Evolutionary conservation across 2,888 invertebrate genomes (phyloP).

Genomic region (Xestia sexstrigata): DNA sequence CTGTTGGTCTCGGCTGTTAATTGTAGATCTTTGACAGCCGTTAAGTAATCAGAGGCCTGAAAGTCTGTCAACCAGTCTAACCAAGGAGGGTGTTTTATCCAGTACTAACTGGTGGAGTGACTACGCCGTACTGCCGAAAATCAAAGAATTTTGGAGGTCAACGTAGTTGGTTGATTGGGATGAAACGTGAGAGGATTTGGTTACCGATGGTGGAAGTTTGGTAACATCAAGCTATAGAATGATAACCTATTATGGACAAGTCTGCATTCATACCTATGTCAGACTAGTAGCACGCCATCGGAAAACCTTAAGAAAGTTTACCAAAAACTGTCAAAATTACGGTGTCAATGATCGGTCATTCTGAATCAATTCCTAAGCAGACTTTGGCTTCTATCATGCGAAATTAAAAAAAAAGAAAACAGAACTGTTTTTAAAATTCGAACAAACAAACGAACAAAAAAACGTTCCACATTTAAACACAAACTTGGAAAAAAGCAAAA

Average conservation of each 20-base stretch:
- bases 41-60: too few relatives aligned
- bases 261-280: background rate
- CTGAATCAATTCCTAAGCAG: background rate
- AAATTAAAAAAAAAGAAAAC: conserved; percentile 5
- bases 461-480: background rate
- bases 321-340: background rate
- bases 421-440: background rate
- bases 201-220: background rate
- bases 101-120: background rate
- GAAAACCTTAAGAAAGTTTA: background rate
- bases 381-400: background rate
- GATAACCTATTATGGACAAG: background rate
- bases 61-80: too few relatives aligned
- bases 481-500: conserved; percentile 20
- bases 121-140: background rate
- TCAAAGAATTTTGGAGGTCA: background rate
- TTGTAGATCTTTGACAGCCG: too few relatives aligned
- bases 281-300: background rate
- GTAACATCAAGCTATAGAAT: background rate
- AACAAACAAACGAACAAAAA: background rate
- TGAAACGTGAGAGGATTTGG: background rate
- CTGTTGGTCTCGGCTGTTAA: too few relatives aligned
- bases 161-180: background rate
- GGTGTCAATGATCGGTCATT: background rate
- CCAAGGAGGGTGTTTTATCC: too few relatives aligned